These are phyloP conservation scores for Brachyopa scutellaris DNA, from an alignment of 2,888 invertebrate species.

Conservation along the genomic window DNA sequence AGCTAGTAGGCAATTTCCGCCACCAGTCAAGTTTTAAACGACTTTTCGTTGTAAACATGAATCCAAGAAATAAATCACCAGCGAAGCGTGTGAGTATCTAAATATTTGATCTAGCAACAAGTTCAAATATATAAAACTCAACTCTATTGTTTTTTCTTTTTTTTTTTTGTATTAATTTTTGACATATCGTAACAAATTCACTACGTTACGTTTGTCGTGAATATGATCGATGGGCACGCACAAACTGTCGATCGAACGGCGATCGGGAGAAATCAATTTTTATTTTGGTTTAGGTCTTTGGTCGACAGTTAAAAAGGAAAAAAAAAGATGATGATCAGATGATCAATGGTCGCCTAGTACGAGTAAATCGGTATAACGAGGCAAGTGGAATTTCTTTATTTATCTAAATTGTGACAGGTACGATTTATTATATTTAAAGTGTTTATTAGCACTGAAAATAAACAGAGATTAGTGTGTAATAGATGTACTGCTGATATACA, in stretches of 20 bases:
- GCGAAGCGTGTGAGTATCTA: conserved; percentile 31
- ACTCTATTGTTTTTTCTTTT: conserved; percentile 2
- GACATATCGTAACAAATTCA: conserved; percentile 64
- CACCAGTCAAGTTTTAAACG: conserved; percentile 14
- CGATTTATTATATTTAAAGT: conserved; percentile 61
- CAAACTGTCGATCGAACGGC: conserved; percentile 30
- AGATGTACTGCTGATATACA: no score
- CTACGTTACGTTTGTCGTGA: conserved; percentile 58
- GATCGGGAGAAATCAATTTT: conserved; percentile 43
- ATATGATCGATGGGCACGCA: conserved; percentile 61
- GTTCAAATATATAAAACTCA: not conserved
- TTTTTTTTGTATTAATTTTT: conserved; percentile 27
- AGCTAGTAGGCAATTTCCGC: conserved; percentile 5
- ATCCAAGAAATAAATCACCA: conserved; percentile 33
- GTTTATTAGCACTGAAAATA: conserved; percentile 44
- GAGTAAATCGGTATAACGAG: conserved; percentile 3
- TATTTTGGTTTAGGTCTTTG: conserved; percentile 4
- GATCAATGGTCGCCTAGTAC: conserved; percentile 62
- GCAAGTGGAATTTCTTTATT: conserved; percentile 55
- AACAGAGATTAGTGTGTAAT: conserved; percentile 25
- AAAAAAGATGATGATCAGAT: conserved; percentile 53
- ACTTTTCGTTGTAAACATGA: conserved; percentile 30
- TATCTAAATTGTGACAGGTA: conserved; percentile 63
- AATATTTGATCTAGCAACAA: conserved; percentile 43
- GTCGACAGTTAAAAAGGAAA: conserved; percentile 11